Conservation (phyloP, 2,797 vertebrate genomes). For the Poecilia wingei region DNA sequence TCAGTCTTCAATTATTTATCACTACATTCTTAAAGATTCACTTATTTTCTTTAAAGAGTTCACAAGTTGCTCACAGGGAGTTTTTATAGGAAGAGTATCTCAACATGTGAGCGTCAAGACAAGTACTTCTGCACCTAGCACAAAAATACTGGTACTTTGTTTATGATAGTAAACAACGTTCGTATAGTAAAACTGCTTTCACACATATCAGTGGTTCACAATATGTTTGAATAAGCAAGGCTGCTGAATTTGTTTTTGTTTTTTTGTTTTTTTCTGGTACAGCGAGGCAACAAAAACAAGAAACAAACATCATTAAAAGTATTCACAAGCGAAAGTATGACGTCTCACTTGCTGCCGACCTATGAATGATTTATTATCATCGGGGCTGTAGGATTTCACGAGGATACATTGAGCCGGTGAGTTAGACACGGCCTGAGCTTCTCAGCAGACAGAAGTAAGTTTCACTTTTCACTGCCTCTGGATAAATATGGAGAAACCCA, state of each 20-base stretch:
- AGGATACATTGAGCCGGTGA: slow-evolving; percentile 42
- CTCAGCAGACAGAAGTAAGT: slow-evolving; percentile 41
- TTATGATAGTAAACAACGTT: not conserved
- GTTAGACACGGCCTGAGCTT: slow-evolving; percentile 46
- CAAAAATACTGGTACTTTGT: not conserved
- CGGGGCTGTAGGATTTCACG: slow-evolving; percentile 50
- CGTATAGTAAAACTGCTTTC: not conserved
- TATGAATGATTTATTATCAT: slow-evolving; percentile 58
- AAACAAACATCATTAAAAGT: slow-evolving; percentile 27
- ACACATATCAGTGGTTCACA: not conserved
- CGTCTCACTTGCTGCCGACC: slow-evolving; percentile 30
- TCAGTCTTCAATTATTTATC: not conserved
- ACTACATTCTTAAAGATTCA: not conserved
- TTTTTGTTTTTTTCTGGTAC: not conserved
- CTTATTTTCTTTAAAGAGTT: not conserved
- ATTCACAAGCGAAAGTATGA: slow-evolving; percentile 22
- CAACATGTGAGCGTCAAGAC: not conserved
- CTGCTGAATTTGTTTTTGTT: not conserved
- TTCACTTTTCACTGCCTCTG: slow-evolving; percentile 57
- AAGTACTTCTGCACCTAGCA: not conserved
- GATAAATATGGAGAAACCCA: slow-evolving; percentile 49
- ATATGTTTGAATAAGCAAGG: not conserved
- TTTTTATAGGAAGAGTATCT: not conserved
- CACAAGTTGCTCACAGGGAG: not conserved
- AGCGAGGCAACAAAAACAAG: slow-evolving; percentile 2